Conservation (phyloP, 2,888 invertebrate species). For the Drosophila pegasa region DNA sequence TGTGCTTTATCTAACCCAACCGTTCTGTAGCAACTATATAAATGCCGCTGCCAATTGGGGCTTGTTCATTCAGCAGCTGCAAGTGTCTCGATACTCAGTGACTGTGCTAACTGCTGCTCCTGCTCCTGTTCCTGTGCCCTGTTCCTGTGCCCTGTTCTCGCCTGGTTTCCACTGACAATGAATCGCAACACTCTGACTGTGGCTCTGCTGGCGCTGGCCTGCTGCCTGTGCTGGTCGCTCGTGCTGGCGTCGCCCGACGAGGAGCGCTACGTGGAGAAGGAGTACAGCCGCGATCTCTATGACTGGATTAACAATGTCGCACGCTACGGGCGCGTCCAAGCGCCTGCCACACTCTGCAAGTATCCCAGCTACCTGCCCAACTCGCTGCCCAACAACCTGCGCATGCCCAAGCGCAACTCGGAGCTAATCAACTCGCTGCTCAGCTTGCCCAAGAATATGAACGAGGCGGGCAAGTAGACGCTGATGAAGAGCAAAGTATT, state of each 20-base stretch:
- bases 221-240: conserved; percentile 28
- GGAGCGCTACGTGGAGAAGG: conserved; percentile 83
- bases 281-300: conserved; percentile 81
- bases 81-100: conserved; percentile 27
- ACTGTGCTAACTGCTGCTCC: conserved; percentile 5
- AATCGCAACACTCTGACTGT: conserved; percentile 40
- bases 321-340: conserved; percentile 72
- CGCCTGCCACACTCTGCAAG: conserved; percentile 69
- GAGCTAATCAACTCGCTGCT: conserved; percentile 91
- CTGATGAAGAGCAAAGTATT: neutral
- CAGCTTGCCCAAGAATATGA: conserved; percentile 90
- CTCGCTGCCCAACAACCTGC: conserved; percentile 71
- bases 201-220: conserved; percentile 44
- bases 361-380: conserved; percentile 73
- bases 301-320: conserved; percentile 79
- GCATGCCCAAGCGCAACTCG: conserved; percentile 89
- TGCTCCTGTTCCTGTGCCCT: conserved; percentile 12
- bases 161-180: conserved; percentile 35
- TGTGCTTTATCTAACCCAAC: conserved; percentile 64
- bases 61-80: conserved; percentile 46
- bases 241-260: conserved; percentile 81
- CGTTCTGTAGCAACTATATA: conserved; percentile 61
- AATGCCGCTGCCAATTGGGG: conserved; percentile 21
- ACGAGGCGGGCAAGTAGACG: conserved; percentile 88
- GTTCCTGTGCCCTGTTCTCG: neutral